phyloP scores from a whole-genome alignment of 2,113 vertebrate genomes.

The Psilopogon haemacephalus region DNA sequence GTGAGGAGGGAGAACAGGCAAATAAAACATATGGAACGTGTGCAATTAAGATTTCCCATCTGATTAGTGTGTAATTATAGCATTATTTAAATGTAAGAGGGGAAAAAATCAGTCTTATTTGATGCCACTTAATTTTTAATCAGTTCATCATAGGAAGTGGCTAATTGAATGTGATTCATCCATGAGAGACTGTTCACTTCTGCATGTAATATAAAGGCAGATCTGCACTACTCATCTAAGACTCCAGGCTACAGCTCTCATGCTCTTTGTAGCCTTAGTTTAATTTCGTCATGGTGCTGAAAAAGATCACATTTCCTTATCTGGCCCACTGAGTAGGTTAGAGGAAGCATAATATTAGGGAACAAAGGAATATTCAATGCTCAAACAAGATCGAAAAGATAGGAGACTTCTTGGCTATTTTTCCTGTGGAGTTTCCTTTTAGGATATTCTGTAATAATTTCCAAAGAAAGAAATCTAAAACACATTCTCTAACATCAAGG shows the following conservation, averaged over 20 bases:
- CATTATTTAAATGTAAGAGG: conserved; percentile 59
- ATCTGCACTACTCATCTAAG: conserved; percentile 22
- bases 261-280: background rate
- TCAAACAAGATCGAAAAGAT: conserved; percentile 77
- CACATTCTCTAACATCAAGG: background rate
- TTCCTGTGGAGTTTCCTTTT: conserved; percentile 19
- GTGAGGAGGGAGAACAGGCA: conserved; percentile 20
- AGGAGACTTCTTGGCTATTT: conserved; percentile 53
- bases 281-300: conserved; percentile 60
- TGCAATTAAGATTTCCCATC: conserved; percentile 46
- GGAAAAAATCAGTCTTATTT: conserved; percentile 13
- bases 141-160: conserved; percentile 53
- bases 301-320: conserved; percentile 78
- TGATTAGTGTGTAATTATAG: conserved; percentile 67
- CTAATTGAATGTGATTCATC: conserved; percentile 52
- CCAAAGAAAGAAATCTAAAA: background rate
- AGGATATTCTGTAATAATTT: conserved; percentile 17
- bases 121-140: conserved; percentile 63
- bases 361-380: conserved; percentile 74
- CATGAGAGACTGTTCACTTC: background rate
- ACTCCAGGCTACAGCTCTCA: conserved; percentile 1
- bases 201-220: conserved; percentile 10
- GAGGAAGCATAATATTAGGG: conserved; percentile 79
- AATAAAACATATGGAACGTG: conserved; percentile 40
- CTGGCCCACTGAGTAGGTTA: conserved; percentile 67